Percentiles rank a stretch among this genome's conserved stretches.
Conservation (phyloP, 2,797 vertebrate genomes). For the Ispidina lecontei region DNA sequence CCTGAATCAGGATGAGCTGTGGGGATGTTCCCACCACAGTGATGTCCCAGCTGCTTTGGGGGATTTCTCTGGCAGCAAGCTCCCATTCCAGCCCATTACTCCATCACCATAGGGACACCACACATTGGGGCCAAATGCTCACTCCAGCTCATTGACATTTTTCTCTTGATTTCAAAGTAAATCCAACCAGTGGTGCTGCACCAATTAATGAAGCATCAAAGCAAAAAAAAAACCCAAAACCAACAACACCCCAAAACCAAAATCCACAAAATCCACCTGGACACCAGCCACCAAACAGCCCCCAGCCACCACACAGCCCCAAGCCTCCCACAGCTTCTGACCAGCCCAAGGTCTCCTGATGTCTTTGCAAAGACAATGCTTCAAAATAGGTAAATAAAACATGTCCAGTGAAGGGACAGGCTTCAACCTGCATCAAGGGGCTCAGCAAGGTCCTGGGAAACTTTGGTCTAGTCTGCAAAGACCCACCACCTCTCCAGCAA, state of each 20-base stretch:
- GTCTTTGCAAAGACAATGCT: background rate
- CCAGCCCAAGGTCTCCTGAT: background rate
- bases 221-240: accelerated
- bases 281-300: accelerated
- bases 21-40: background rate
- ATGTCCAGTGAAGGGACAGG: background rate
- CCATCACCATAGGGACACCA: background rate
- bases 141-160: background rate
- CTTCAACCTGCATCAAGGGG: background rate
- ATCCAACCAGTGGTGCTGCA: background rate
- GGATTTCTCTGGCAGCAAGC: background rate
- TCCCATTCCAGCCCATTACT: background rate
- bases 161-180: background rate
- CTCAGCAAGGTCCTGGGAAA: background rate
- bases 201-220: background rate
- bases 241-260: background rate
- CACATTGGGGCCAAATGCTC: accelerated
- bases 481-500: background rate
- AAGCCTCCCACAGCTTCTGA: background rate
- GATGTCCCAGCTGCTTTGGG: background rate
- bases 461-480: background rate
- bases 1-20: background rate
- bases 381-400: background rate
- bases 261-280: background rate
- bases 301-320: accelerated